Base-by-base conservation (phyloP, 1,140 invertebrate species). In the Cherax quadricarinatus region DNA sequence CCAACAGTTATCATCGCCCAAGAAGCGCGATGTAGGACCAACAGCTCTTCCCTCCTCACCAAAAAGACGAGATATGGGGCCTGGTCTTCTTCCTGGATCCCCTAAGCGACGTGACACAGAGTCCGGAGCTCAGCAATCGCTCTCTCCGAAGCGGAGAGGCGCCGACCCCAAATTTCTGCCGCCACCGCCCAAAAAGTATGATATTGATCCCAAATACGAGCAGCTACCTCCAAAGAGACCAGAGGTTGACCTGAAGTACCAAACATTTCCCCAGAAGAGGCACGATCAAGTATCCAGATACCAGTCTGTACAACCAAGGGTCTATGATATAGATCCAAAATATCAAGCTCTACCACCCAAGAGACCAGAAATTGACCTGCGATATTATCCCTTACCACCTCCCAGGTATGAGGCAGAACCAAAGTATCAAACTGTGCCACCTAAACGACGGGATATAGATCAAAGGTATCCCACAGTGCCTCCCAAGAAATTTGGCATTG, bases 161-260 rank as follows among this genome's bases (percentile, higher is more conserved):
- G 60, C 83, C 12, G 90, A 91, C 60, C 85, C 85, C 53, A 91
- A 91, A 24, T 91, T 87, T 60, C 90, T 87, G 78, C 85, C 83
- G 3, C 83, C 70, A 41, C 53, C 78, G 3, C 75, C 79, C 18
- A 86, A 70, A 30, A 86, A 70, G 78, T 91, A 91, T 41, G 90
- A 91, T 41, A 70, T 91, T 51, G 90, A 91, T 51, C 90, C 90
- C 24, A 91, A 91, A 57, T 91, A 87, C 60, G 82, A 91, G 73
- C 79, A 73, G 73, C 49, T 91, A 30, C 90, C 90, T 60, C 57
- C 66, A 6, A 91, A 86, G 73, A 60, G 62, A 70, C 83, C 84
- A 9, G 90, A 91, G 12, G 84, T 87, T 18, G 90, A 91, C 49
- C 73, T 78, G 9, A 91, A 91, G 62, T 91, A 91, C 53, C 90